phyloP scores from a whole-genome alignment of 2,797 vertebrate genomes.

The Phoeniculus purpureus region DNA sequence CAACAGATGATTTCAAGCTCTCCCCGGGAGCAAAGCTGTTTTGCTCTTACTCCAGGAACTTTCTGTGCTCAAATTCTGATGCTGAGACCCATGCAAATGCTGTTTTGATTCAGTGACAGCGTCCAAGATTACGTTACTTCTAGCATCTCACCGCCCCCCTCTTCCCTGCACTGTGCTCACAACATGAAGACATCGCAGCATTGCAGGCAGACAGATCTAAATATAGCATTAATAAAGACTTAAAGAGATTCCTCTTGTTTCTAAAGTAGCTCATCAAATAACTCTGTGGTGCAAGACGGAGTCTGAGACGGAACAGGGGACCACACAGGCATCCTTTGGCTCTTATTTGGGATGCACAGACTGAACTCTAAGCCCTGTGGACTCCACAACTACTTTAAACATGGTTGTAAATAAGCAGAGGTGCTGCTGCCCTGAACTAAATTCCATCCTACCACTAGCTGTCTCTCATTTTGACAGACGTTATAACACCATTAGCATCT shows the following conservation, averaged over 20 bases:
- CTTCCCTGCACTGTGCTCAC: background rate
- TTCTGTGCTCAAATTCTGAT: background rate
- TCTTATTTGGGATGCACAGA: background rate
- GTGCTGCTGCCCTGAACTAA: accelerated
- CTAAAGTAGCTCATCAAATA: background rate
- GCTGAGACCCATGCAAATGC: background rate
- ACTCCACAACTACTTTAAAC: accelerated
- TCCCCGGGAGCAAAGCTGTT: background rate
- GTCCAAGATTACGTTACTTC: background rate
- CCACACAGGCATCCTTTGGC: accelerated
- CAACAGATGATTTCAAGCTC: background rate
- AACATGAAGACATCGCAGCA: background rate
- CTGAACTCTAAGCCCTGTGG: background rate
- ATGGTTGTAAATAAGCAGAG: background rate
- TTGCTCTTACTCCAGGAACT: background rate
- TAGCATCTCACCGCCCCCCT: background rate
- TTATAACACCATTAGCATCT: background rate
- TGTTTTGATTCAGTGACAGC: background rate
- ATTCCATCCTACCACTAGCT: background rate
- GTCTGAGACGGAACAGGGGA: background rate
- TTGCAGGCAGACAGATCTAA: background rate
- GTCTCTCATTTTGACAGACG: background rate
- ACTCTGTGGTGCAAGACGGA: background rate
- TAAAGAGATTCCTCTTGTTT: background rate
- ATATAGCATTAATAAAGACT: background rate